Percentiles rank a stretch among this genome's conserved stretches.
Conservation (phyloP, 2,113 vertebrate species). For the Entomyzon cyanotis region DNA sequence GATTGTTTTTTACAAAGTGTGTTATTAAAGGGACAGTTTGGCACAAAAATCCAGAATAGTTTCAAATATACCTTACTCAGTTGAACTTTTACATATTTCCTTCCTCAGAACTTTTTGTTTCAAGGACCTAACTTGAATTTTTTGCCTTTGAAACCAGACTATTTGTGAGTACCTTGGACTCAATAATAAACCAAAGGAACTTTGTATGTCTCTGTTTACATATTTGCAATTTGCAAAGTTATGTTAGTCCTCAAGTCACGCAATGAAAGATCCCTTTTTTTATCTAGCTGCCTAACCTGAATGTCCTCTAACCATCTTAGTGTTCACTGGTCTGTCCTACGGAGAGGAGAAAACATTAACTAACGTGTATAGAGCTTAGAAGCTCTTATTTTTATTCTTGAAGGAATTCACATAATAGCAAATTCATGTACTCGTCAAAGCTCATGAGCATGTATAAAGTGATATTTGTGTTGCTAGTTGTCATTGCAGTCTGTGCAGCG, state of each 20-base stretch:
- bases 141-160: constrained; percentile 15
- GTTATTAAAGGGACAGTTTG: background rate
- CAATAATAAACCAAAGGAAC: background rate
- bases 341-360: background rate
- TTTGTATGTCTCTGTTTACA: constrained; percentile 10
- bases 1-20: background rate
- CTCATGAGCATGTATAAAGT: background rate
- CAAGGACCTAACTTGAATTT: background rate
- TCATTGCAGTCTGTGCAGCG: background rate
- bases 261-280: background rate
- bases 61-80: background rate
- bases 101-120: constrained; percentile 35
- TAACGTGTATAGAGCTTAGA: background rate
- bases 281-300: background rate
- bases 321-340: background rate
- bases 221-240: constrained; percentile 5
- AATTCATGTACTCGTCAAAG: background rate
- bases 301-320: background rate
- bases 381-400: background rate
- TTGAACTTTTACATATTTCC: background rate
- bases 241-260: background rate
- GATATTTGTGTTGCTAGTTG: background rate
- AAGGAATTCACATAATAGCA: background rate
- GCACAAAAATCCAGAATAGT: background rate
- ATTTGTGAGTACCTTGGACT: constrained; percentile 23